Conservation (phyloP, 2,797 vertebrate species). For the Rhadinocentrus ornatus region DNA sequence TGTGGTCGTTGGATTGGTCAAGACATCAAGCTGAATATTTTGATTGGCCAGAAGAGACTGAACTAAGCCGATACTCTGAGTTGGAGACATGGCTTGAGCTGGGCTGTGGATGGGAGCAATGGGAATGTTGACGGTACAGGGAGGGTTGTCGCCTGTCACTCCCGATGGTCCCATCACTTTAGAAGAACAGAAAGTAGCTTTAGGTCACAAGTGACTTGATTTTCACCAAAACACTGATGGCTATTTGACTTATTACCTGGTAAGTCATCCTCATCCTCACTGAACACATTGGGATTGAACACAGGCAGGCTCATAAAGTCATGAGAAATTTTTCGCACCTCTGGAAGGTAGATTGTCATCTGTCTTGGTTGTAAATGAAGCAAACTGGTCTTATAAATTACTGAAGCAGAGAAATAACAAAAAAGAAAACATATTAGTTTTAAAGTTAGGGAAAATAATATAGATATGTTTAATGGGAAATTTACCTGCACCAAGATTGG, state of each 20-base stretch:
- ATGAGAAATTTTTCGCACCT: conserved; percentile 95
- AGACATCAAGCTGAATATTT: conserved; percentile 96
- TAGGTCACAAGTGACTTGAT: neutral
- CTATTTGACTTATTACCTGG: conserved; percentile 70
- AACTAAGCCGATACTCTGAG: conserved; percentile 97
- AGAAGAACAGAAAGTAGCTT: conserved; percentile 38
- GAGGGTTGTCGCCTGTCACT: conserved; percentile 91
- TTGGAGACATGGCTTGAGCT: conserved; percentile 98
- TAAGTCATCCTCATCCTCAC: conserved; percentile 97
- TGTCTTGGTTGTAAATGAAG: conserved; percentile 97
- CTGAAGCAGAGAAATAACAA: conserved; percentile 72
- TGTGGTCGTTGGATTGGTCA: conserved; percentile 90
- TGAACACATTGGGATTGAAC: conserved; percentile 98
- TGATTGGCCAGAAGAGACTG: conserved; percentile 98
- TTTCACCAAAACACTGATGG: neutral
- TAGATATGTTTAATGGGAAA: neutral
- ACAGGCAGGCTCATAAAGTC: conserved; percentile 97
- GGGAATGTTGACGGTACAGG: conserved; percentile 98
- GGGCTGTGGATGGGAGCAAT: conserved; percentile 99
- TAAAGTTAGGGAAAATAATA: neutral
- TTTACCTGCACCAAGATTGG: conserved; percentile 98
- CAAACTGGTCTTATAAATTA: conserved; percentile 99
- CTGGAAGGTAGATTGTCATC: conserved; percentile 99
- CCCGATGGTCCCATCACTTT: conserved; percentile 93
- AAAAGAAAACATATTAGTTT: neutral